These are phyloP conservation scores for Isichthys henryi DNA, from an alignment of 2,113 vertebrate species.

Conservation along the genomic window DNA sequence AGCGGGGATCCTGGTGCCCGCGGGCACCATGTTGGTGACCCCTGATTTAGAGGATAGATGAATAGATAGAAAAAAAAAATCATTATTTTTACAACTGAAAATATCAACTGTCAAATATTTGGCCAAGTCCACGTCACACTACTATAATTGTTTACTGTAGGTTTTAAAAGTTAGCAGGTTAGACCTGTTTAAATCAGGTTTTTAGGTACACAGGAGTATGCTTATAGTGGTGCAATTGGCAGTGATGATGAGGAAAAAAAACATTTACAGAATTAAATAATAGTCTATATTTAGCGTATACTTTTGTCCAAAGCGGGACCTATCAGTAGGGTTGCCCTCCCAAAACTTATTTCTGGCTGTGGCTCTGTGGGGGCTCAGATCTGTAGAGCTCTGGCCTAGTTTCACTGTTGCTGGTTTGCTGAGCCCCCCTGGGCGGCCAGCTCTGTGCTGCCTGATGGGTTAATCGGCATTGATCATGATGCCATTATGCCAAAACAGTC, in stretches of 20 bases:
- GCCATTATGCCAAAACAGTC: not conserved
- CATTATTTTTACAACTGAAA: not conserved
- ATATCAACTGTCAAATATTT: not conserved
- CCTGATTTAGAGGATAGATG: not conserved
- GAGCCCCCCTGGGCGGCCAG: no score
- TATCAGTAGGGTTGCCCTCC: not conserved
- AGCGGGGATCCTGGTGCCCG: no score
- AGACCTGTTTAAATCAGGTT: not conserved
- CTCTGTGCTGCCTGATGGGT: not conserved
- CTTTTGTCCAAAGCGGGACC: not conserved
- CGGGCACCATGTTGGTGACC: no score
- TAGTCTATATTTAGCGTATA: not conserved
- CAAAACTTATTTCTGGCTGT: not conserved
- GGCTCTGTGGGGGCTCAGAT: not conserved
- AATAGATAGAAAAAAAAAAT: not conserved
- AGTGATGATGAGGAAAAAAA: not conserved
- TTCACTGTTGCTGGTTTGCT: not conserved
- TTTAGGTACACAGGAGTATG: not conserved
- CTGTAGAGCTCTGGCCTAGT: not conserved
- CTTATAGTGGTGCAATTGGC: not conserved
- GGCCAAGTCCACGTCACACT: not conserved
- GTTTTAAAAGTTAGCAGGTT: not conserved
- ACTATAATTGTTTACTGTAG: not conserved
- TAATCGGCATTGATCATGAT: not conserved
- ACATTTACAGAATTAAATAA: not conserved